Evolutionary conservation across 2,888 invertebrate species (phyloP), one percentile per base, ranked within the genome.

Genomic region (Crematogaster levior): DNA sequence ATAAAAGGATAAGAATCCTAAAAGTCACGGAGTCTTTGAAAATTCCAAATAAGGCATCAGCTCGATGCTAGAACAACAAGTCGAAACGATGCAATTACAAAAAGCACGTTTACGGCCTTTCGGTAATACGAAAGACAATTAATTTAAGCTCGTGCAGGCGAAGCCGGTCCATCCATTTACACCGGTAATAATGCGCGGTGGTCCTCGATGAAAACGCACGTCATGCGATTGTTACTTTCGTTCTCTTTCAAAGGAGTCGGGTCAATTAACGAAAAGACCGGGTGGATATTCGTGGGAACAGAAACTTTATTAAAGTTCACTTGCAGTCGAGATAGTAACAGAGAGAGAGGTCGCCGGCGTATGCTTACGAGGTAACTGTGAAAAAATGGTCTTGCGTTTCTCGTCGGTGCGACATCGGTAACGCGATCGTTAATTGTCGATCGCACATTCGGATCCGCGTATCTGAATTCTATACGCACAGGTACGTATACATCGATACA

Each of bases 291-390:
- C 81, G 80, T 91, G 91, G 89, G 92, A 92, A 91, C 91, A 90
- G 88, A 92, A 89, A 86, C 89, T 92, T 92, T 92, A 92, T 92
- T 92, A 86, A 86, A 90, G 87, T 86, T 89, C 81, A 86, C 84
- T 90, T 90, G 88, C 87, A 86, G n/a, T 84, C 80, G 72, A 81
- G 80, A 83, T 37, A 82, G 53, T 82, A 83, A 77, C 63, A 86
- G 63, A 65, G 43, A 27, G 63, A 43, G 63, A 43, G 73, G 61
- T 84, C 81, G 84, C 83, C 75, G 63, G 82, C 65, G 66, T 77
- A 75, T 60, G 81, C 56, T 86, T 81, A 79, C 70, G 61, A 66
- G 63, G 58, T 74, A 65, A 61, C 79, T 61, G 74, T 86, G 84
- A 88, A 82, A 88, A 89, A 88, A 86, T 53, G 81, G 51, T 82